Base-by-base conservation (phyloP, 2,797 vertebrate genomes). In the Tarsius wallacei region DNA sequence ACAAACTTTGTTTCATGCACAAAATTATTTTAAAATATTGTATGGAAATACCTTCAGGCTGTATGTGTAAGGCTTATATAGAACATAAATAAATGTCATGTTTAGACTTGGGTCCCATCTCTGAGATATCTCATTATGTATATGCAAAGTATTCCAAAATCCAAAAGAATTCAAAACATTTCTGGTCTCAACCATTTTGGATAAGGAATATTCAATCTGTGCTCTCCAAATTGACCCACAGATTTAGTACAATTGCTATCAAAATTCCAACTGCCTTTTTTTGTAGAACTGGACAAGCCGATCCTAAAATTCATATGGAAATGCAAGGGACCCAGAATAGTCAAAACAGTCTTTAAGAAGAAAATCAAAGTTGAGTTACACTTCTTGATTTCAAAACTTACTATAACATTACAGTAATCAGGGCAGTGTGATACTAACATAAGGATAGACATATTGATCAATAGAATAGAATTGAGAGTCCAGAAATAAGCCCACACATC, bases 251-350 rank as follows among this genome's bases (percentile, higher is more conserved):
- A 81, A 81, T 26, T 14, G 17, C 33, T 51, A 49, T 49, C n/a
- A 49, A 81, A 95, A 77, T 93, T 88, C 17, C 33, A 87, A 83
- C 26, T 53, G 31, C 14, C 4, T 68, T n/a, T 49, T 68, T 94
- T 64, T 83, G 0, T 24, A 92, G n/a, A 76, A 82, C 87, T 63
- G 33, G 28, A 53, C 24, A 78, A 55, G 22, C 42, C 7, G 21
- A 78, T 49, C 42, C 42, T 74, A 63, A 86, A 90, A 47, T 94
- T 74, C n/a, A 70, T 57, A 42, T 73, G 61, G 70, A 94, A 70
- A 55, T 57, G 31, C 17, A 89, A 49, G 57, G 33, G 15, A 57
- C 19, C 14, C 63, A 73, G 31, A 66, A 74, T 81, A 88, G 49
- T 10, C 73, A 17, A 78, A 87, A 57, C 47, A 81, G 74, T 16